Base-by-base conservation (phyloP, 2,113 vertebrate genomes). In the Chaetorhynchus papuensis region DNA sequence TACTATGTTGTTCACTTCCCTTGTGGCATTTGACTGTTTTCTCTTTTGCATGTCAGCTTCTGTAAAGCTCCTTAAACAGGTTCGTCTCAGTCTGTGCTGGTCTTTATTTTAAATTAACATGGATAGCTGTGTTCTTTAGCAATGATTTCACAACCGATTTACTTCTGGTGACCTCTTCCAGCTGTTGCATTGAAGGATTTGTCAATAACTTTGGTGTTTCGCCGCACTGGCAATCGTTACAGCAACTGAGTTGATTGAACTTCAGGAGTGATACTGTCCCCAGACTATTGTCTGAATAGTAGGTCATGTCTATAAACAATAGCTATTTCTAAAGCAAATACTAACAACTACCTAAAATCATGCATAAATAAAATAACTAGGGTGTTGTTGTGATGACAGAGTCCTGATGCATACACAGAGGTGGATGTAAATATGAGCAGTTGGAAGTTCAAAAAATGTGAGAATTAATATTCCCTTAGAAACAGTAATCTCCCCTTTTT, bases 381-480 rank as follows among this genome's bases (percentile, higher is more conserved):
- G 8, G 8, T 26, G 5, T 3, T 24, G 15, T 30, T 77, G 54
- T 2, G 0, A 4, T 4, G 1, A 2, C 31, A 2, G 44, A 45
- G 24, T 31, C 60, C 54, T 4, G 3, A 19, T 52, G 4, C 0
- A 0, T 10, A 6, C 35, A 5, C 11, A 7, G 49, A 21, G 53
- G 37, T n/a, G 53, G 56, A 19, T 9, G 7, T 9, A 11, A 76
- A n/a, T 50, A 19, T 0, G 0, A 82, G 31, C 24, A 6, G 60
- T 79, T 0, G 0, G 26, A 61, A 45, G 60, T 26, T 50, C 1
- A 11, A 33, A 75, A 75, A 75, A 21, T 0, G 5, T 17, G 35
- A 59, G 47, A 45, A 69, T 90, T 47, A 30, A 59, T 66, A 42
- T 57, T 69, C 45, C 82, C 41, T 75, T 63, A 49, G 90, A 65